Percentiles rank a stretch among this genome's conserved stretches.
phyloP scores from a whole-genome alignment of 2,113 vertebrate genomes.

The Oryzias melastigma region DNA sequence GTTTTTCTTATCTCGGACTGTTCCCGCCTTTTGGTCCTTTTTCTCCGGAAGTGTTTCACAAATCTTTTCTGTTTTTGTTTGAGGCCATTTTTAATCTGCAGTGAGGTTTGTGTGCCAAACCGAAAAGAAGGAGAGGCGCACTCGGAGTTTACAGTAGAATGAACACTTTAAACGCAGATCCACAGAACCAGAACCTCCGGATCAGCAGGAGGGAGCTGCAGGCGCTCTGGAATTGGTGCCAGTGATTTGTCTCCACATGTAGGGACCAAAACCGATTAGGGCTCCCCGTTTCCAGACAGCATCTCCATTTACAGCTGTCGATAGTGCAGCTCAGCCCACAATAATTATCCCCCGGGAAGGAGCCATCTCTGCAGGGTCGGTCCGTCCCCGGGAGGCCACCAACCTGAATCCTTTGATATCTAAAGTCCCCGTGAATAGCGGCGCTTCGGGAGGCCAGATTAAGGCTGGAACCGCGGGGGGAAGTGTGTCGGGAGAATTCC shows the following conservation, averaged over 20 bases:
- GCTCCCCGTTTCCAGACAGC: conserved; percentile 48
- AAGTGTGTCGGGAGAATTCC: conserved; percentile 55
- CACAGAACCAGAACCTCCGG: conserved; percentile 1
- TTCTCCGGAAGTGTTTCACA: not conserved
- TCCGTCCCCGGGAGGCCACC: conserved; percentile 40
- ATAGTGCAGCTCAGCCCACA: conserved; percentile 60
- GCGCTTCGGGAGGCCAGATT: conserved; percentile 57
- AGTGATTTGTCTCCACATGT: conserved; percentile 14
- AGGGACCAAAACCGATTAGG: conserved; percentile 59
- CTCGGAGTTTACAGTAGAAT: too few species aligned
- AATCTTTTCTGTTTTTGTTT: not conserved
- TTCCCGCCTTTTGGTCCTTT: not conserved
- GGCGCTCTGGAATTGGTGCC: too few species aligned
- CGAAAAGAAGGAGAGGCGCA: too few species aligned
- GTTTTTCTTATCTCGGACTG: not conserved
- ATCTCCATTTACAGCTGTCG: conserved; percentile 73
- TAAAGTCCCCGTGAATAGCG: conserved; percentile 50
- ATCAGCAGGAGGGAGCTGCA: conserved; percentile 5
- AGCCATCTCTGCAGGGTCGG: conserved; percentile 38
- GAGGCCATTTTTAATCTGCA: not conserved
- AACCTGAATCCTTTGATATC: conserved; percentile 54
- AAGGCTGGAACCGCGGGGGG: conserved; percentile 47
- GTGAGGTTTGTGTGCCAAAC: too few species aligned
- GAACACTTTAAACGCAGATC: not conserved
- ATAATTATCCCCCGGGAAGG: conserved; percentile 66